Conservation (phyloP, 2,888 invertebrate species). For the Alsophila aescularia region DNA sequence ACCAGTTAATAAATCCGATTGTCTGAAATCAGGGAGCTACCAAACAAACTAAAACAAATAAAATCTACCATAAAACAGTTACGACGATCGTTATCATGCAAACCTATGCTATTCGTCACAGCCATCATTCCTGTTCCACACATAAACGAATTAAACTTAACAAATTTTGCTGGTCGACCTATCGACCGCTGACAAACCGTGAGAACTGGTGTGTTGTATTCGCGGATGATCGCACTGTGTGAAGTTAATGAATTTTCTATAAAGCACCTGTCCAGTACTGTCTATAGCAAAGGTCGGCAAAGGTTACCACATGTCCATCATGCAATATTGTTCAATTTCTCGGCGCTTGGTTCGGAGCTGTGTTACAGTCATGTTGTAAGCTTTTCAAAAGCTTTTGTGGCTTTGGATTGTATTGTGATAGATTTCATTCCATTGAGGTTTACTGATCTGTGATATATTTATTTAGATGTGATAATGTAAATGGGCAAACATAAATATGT, state of each 20-base stretch:
- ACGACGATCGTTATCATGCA: conserved; percentile 26
- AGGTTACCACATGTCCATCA: conserved; percentile 57
- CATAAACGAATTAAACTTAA: conserved; percentile 46
- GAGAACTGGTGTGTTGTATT: conserved; percentile 42
- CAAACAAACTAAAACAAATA: conserved; percentile 32
- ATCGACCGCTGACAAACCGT: conserved; percentile 41
- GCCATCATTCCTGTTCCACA: conserved; percentile 40
- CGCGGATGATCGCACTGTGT: conserved; percentile 36
- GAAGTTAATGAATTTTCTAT: conserved; percentile 57
- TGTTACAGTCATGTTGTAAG: conserved; percentile 13
- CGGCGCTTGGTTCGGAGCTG: conserved; percentile 17
- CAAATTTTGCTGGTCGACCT: conserved; percentile 33
- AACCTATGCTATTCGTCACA: conserved; percentile 47
- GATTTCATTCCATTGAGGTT: conserved; percentile 9
- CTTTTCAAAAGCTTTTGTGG: conserved; percentile 17
- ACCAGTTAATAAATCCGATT: conserved; percentile 7
- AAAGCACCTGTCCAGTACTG: conserved; percentile 42
- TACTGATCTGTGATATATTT: conserved; percentile 9
- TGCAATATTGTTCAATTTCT: conserved; percentile 40
- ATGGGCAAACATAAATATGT: not conserved
- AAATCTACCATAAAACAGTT: conserved; percentile 26
- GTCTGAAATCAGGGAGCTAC: conserved; percentile 24
- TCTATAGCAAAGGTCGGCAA: conserved; percentile 41
- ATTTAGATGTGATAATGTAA: conserved; percentile 10
- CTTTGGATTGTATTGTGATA: conserved; percentile 10